Evolutionary conservation across 2,113 vertebrate species (phyloP), one percentile per base, ranked within the genome.

Genomic region (Thinocorus orbignyianus): DNA sequence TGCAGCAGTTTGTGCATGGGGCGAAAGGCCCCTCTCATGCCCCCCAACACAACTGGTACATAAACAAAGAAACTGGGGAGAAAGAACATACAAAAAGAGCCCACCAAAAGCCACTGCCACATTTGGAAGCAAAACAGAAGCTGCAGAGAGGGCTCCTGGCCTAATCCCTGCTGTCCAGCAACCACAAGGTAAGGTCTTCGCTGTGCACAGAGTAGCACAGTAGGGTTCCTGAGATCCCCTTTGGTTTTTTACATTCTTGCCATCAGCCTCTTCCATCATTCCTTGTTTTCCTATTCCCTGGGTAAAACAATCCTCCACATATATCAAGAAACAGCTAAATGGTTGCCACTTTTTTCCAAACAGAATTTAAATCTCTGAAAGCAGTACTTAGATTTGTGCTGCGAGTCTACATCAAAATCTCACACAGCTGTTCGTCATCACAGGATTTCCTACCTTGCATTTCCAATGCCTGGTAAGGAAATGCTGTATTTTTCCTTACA

Each of bases 131-230:
- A 83, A 70, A 81, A 16, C 24, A 86, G 46, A 42, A 48, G 48
- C 25, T 58, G 35, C 39, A 73, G 41, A 69, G n/a, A 17, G 26
- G 14, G n/a, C 72, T 70, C 17, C 52, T 70, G 54, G 35, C 60
- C 66, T 41, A 3, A 8, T 41, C 25, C 30, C 54, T 35, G 20
- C 13, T 51, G 14, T 51, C 46, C 64, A 58, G 55, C 25, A 42
- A 46, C 31, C 48, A 44, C 35, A 37, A n/a, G 39, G 9, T 26
- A 46, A 78, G 14, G 61, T 23, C 25, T 39, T 31, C 41, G 12
- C 42, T 1, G 0, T 11, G 7, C 42, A n/a, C 16, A 64, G 9
- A 30, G 51, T 4, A 15, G 7, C 52, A 39, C 0, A 2, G 31
- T 26, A 74, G 41, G 30, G 60, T 65, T 78, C 23, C 20, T 44